Conservation (phyloP, 2,113 vertebrate species). For the Rhipidura dahli region DNA sequence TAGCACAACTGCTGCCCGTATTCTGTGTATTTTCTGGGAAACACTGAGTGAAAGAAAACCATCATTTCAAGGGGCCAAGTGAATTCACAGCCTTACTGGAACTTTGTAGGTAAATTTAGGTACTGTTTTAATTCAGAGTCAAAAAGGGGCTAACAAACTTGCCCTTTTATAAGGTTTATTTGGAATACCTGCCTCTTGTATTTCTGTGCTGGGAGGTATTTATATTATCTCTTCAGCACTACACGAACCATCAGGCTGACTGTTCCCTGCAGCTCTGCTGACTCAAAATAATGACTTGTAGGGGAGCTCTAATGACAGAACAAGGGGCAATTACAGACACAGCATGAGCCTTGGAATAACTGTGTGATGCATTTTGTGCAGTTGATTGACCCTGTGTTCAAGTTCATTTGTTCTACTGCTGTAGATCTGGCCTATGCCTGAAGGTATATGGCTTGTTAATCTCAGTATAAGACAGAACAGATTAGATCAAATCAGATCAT, state of each 20-base stretch:
- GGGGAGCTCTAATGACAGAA: conserved; percentile 75
- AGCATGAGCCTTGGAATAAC: conserved; percentile 67
- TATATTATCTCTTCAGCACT: conserved; percentile 66
- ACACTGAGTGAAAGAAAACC: neutral
- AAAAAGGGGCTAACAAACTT: conserved; percentile 43
- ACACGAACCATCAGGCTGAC: conserved; percentile 62
- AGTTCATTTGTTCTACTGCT: conserved; percentile 68
- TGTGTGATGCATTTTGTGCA: conserved; percentile 71
- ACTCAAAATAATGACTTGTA: conserved; percentile 79
- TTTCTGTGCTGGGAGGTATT: conserved; percentile 57
- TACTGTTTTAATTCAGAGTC: conserved; percentile 27
- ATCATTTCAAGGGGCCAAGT: neutral
- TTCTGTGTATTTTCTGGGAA: neutral
- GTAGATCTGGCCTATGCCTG: conserved; percentile 61
- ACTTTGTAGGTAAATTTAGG: neutral
- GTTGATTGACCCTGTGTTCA: conserved; percentile 75
- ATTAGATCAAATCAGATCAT: conserved; percentile 57
- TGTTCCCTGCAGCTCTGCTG: conserved; percentile 72
- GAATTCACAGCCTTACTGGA: conserved; percentile 1
- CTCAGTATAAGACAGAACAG: conserved; percentile 70
- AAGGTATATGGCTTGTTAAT: conserved; percentile 72
- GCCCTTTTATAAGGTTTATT: conserved; percentile 47
- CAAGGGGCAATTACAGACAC: conserved; percentile 79
- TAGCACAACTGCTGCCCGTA: neutral
- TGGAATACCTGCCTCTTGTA: conserved; percentile 59